Base-by-base conservation (phyloP, 2,113 vertebrate genomes). In the Tragelaphus strepsiceros region DNA sequence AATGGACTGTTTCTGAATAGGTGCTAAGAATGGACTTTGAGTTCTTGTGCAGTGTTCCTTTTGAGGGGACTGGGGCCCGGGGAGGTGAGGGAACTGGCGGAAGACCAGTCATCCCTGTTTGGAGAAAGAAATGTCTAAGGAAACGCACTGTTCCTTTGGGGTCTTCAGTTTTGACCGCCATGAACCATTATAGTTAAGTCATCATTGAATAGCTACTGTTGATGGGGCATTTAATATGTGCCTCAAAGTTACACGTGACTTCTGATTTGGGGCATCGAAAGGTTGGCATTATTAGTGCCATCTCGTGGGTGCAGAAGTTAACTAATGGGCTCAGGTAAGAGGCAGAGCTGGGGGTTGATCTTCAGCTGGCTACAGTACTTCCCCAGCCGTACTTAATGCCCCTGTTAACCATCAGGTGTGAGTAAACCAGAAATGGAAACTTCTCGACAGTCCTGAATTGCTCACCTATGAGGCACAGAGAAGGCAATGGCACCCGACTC, bases 11-110 rank as follows among this genome's bases (percentile, higher is more conserved):
- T 98, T 98, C 97, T 97, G 98, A 96, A 96, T 88, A 96, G 56
- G 32, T 98, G 98, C 97, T 98, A 98, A 98, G 97, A 32, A 54
- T 94, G 97, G 98, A 96, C 96, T 98, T 99, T 98, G 97, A 91
- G 97, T 98, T 98, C 98, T 98, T 98, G 21, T 35, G 51, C 78
- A 83, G 67, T 91, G 97, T 95, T 89, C 51, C n/a, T 96, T 96
- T 81, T 77, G 43, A 78, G 30, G 19, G 30, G 32, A n/a, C 71
- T 13, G 12, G 39, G 39, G 6, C 71, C 3, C 1, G 1, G 43
- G 43, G 7, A 49, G 67, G 80, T 35, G 51, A 2, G 32, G 32
- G 19, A 13, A 32, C 74, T 96, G 90, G 89, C 90, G 88, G 10
- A 74, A 96, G 39, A 87, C 88, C 28, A 46, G 39, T 59, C 78